A percentile compares a stretch with the other conserved stretches of the same genome.
These are phyloP conservation scores for Cirrhinus molitorella DNA, from an alignment of 2,797 vertebrate genomes.

Conservation along the genomic window DNA sequence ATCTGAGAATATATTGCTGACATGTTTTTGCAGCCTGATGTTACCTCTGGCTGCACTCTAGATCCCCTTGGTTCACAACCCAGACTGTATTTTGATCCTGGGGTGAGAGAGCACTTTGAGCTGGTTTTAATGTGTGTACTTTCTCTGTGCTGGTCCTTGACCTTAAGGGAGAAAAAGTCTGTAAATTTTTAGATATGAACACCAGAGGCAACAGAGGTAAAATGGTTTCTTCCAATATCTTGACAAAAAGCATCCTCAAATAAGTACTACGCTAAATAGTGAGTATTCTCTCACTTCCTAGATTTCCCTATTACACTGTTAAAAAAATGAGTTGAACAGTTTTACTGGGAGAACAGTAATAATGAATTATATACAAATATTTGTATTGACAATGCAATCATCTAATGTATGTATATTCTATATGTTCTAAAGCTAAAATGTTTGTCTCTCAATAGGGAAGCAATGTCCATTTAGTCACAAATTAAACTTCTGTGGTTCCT, in stretches of 20 bases:
- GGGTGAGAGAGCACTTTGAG: conserved; percentile 22
- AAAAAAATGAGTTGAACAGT: too few species aligned
- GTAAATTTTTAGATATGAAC: neutral
- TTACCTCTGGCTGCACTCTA: conserved; percentile 44
- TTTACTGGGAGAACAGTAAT: too few species aligned
- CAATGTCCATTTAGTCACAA: too few species aligned
- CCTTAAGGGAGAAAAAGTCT: conserved; percentile 3
- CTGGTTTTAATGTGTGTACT: conserved; percentile 24
- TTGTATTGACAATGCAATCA: neutral
- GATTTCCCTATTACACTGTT: too few species aligned
- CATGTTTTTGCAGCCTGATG: neutral
- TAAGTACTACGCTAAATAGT: too few species aligned
- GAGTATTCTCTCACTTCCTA: too few species aligned
- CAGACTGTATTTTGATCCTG: conserved; percentile 28
- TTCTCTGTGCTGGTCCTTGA: conserved; percentile 7
- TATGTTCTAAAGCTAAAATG: neutral
- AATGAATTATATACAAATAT: too few species aligned
- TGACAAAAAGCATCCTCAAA: neutral
- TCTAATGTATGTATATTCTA: neutral
- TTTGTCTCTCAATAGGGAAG: neutral
- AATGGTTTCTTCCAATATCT: neutral
- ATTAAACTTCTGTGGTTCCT: too few species aligned
- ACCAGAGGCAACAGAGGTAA: neutral
- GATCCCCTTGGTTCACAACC: conserved; percentile 4
- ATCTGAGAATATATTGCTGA: neutral